A percentile compares a stretch with the other conserved stretches of the same genome.
Evolutionary conservation across 2,888 invertebrate species (phyloP).

Genomic region (Heliconius sara): DNA sequence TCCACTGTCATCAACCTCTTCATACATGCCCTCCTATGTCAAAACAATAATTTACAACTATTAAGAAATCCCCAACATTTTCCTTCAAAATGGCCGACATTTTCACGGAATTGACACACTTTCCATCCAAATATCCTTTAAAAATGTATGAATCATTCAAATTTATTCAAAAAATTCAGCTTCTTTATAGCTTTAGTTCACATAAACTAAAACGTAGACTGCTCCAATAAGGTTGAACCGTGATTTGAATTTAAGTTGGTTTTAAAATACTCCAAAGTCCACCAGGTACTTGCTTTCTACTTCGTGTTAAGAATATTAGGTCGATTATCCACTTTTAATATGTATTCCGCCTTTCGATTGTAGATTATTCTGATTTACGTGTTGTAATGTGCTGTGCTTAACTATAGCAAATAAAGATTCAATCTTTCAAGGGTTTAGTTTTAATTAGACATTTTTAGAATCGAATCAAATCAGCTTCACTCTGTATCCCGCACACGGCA

Average conservation of each 20-base stretch:
- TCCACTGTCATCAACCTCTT: too few relatives aligned
- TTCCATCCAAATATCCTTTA: not conserved
- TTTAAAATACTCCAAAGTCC: slow-evolving; percentile 28
- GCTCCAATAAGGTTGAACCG: slow-evolving; percentile 23
- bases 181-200: not conserved
- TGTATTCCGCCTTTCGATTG: slow-evolving; percentile 23
- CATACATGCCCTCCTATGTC: too few relatives aligned
- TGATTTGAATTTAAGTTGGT: slow-evolving; percentile 39
- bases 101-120: not conserved
- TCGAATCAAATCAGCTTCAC: too few relatives aligned
- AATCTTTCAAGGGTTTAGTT: too few relatives aligned
- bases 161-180: slow-evolving; percentile 12
- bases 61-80: not conserved
- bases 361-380: not conserved
- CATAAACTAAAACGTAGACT: slow-evolving; percentile 23
- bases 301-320: slow-evolving; percentile 44
- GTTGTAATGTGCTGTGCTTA: not conserved
- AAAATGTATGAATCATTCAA: slow-evolving; percentile 4
- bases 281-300: slow-evolving; percentile 38
- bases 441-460: too few relatives aligned
- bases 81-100: not conserved
- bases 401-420: too few relatives aligned
- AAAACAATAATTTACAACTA: not conserved
- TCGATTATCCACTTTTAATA: slow-evolving; percentile 38
- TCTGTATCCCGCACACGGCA: too few relatives aligned